Percentiles rank a stretch among this genome's conserved stretches.
Conservation (phyloP, 1,140 invertebrate species). For the Lepidotrigona ventralis region DNA sequence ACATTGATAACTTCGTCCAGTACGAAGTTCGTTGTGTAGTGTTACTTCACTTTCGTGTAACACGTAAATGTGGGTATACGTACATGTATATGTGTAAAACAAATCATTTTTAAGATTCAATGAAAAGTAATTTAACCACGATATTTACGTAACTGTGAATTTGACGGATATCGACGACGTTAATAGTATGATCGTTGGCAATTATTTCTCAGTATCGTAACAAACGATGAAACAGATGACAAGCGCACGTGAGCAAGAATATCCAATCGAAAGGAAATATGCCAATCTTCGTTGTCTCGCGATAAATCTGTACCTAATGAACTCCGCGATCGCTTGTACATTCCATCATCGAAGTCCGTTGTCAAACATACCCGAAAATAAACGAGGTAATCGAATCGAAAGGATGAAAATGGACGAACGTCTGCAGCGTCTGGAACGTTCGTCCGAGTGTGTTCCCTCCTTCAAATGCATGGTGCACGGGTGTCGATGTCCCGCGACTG, state of each 20-base stretch:
- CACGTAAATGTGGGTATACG: too few relatives aligned
- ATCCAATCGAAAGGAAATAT: neutral
- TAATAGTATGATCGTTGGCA: neutral
- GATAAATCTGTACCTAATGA: neutral
- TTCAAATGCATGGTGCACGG: neutral
- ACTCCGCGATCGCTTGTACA: neutral
- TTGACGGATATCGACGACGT: too few relatives aligned
- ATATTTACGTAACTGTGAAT: too few relatives aligned
- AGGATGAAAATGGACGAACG: neutral
- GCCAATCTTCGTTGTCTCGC: neutral
- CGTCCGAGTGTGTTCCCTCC: neutral
- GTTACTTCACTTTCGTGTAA: too few relatives aligned
- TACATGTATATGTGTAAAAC: too few relatives aligned
- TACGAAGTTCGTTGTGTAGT: too few relatives aligned
- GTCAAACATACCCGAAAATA: neutral
- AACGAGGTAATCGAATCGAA: neutral
- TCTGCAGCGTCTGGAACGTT: neutral
- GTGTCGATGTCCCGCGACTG: constrained; percentile 32
- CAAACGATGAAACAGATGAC: neutral
- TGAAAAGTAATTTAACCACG: too few relatives aligned
- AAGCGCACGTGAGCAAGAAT: neutral
- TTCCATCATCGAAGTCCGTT: neutral
- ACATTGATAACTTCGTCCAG: too few relatives aligned
- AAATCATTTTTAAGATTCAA: too few relatives aligned
- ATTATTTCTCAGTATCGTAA: neutral